Evolutionary conservation across 2,113 vertebrate genomes (phyloP).

Genomic region (Progne subis): DNA sequence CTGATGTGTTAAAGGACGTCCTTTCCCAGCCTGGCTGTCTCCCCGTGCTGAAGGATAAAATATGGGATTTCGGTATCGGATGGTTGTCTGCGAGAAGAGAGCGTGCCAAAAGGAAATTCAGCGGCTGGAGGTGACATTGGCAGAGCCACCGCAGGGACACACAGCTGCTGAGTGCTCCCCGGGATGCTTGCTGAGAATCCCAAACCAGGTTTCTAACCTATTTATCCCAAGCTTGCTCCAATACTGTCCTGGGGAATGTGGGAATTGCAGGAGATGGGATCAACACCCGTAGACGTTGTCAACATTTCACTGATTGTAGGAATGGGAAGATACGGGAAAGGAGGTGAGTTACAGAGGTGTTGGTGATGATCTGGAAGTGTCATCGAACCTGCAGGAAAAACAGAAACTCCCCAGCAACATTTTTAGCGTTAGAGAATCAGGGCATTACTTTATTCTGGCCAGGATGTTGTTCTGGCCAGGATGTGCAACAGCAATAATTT

Average conservation of each 20-base stretch:
- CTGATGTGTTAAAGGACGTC: not conserved
- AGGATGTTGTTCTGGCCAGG: not conserved
- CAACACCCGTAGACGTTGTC: rapidly evolving
- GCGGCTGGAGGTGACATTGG: slow-evolving; percentile 5
- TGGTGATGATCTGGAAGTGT: not conserved
- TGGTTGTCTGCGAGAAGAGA: not conserved
- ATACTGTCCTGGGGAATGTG: not conserved
- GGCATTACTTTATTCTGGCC: not conserved
- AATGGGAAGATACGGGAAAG: not conserved
- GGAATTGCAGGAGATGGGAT: not conserved
- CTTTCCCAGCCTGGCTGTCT: not conserved
- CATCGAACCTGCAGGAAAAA: rapidly evolving
- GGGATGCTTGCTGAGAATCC: not conserved
- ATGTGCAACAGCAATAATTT: not conserved
- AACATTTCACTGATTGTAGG: not conserved
- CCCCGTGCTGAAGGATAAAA: not conserved
- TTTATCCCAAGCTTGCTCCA: not conserved
- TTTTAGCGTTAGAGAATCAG: not conserved
- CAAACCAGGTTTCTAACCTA: not conserved
- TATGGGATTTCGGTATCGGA: not conserved
- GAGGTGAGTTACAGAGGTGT: not conserved
- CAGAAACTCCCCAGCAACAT: not conserved
- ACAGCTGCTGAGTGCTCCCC: not conserved
- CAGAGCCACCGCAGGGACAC: not conserved
- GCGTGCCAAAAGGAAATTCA: not conserved